A percentile compares a stretch with the other conserved stretches of the same genome.
These are phyloP conservation scores for Cirrhinus molitorella DNA, from an alignment of 2,797 vertebrate genomes.

Conservation along the genomic window DNA sequence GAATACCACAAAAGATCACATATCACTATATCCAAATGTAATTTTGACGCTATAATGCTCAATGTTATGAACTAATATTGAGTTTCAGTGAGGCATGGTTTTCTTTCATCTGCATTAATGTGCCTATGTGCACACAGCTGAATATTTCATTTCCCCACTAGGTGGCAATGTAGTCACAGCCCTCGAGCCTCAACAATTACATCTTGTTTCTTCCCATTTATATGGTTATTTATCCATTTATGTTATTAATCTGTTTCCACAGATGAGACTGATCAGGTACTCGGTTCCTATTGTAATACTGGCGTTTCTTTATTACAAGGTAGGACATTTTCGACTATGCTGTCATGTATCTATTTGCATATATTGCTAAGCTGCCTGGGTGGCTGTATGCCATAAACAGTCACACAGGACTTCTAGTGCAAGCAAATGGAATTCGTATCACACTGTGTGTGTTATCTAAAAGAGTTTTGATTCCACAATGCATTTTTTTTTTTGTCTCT, in stretches of 20 bases:
- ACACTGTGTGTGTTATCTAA: constrained; percentile 45
- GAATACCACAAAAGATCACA: constrained; percentile 40
- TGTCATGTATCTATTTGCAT: constrained; percentile 60
- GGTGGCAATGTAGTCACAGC: constrained; percentile 78
- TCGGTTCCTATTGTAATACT: constrained; percentile 82
- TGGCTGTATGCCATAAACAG: constrained; percentile 41
- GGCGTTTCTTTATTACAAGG: constrained; percentile 89
- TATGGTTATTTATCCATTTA: constrained; percentile 32
- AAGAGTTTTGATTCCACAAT: constrained; percentile 21
- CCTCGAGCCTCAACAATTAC: constrained; percentile 32
- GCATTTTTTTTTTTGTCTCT: constrained; percentile 44
- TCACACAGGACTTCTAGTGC: constrained; percentile 13
- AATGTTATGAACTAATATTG: constrained; percentile 28
- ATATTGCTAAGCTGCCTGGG: constrained; percentile 53
- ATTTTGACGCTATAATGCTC: constrained; percentile 34
- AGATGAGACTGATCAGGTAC: constrained; percentile 86
- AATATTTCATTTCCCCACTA: constrained; percentile 66
- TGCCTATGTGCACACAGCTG: not conserved
- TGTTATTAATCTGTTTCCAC: constrained; percentile 59
- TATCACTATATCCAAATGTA: constrained; percentile 21
- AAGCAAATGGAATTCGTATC: constrained; percentile 11
- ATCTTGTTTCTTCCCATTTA: constrained; percentile 34
- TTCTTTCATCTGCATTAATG: not conserved
- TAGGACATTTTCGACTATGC: constrained; percentile 72
- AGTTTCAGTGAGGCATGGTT: constrained; percentile 29